A percentile compares a stretch with the other conserved stretches of the same genome.
Evolutionary conservation across 2,113 vertebrate species (phyloP).

Genomic region (Pollimyrus isidori): DNA sequence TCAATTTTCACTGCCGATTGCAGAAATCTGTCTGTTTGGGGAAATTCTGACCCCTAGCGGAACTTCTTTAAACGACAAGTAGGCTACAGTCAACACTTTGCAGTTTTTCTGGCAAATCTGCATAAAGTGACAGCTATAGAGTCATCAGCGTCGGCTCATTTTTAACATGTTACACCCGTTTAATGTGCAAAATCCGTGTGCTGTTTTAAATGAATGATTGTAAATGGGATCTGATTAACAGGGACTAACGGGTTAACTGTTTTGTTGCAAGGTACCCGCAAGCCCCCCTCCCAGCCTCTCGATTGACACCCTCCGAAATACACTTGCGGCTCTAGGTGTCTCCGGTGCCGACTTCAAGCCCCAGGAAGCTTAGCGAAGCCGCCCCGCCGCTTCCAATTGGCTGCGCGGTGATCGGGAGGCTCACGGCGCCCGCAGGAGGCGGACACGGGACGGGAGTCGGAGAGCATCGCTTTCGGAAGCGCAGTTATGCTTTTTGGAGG

Average conservation of each 20-base stretch:
- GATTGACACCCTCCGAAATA: background rate
- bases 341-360: conserved; percentile 36
- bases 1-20: background rate
- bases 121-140: background rate
- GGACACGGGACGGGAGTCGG: conserved; percentile 44
- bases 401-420: conserved; percentile 15
- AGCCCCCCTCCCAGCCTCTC: background rate
- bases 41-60: background rate
- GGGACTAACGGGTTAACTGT: background rate
- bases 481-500: conserved; percentile 33
- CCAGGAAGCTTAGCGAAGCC: conserved; percentile 40
- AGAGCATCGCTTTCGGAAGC: conserved; percentile 35
- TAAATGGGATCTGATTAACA: background rate
- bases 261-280: background rate
- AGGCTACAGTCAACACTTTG: background rate
- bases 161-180: background rate
- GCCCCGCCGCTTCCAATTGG: conserved; percentile 48
- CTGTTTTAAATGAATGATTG: background rate
- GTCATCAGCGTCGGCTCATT: background rate
- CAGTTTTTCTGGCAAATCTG: background rate
- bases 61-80: background rate
- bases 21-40: background rate
- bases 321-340: background rate
- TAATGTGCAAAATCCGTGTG: background rate
- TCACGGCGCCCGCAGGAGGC: conserved; percentile 36